These are phyloP conservation scores for Micromys minutus DNA, from an alignment of 2,113 vertebrate genomes.

Conservation along the genomic window DNA sequence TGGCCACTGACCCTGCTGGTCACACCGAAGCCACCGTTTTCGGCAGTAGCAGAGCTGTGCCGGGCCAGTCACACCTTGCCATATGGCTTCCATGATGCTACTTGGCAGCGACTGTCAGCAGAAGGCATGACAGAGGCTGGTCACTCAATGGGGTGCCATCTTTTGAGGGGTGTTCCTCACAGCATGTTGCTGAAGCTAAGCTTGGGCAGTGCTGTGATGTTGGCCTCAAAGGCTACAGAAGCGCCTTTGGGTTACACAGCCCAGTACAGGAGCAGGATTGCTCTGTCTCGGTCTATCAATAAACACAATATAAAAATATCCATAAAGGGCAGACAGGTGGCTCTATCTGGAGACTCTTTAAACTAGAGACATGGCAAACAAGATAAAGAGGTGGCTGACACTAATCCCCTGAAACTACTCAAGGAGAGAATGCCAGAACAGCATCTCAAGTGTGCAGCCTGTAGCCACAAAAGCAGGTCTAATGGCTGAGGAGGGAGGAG, in stretches of 20 bases:
- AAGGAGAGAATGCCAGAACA: not conserved
- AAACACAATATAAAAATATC: no score
- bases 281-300: not conserved
- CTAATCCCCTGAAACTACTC: not conserved
- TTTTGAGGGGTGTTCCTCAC: not conserved
- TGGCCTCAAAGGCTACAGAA: not conserved
- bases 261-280: not conserved
- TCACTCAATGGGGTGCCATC: not conserved
- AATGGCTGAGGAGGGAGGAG: no score
- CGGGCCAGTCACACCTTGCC: not conserved
- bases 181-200: not conserved
- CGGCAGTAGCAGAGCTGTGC: not conserved
- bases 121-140: not conserved
- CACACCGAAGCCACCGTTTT: not conserved
- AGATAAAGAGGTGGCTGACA: not conserved
- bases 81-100: accelerated
- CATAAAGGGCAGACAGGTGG: slow-evolving; percentile 39
- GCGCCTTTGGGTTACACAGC: not conserved
- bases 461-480: not conserved
- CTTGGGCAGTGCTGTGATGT: accelerated
- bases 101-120: not conserved
- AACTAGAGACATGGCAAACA: slow-evolving; percentile 24
- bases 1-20: not conserved
- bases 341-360: slow-evolving; percentile 16
- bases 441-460: not conserved